Base-by-base conservation (phyloP, 2,113 vertebrate species). In the Epinephelus fuscoguttatus region DNA sequence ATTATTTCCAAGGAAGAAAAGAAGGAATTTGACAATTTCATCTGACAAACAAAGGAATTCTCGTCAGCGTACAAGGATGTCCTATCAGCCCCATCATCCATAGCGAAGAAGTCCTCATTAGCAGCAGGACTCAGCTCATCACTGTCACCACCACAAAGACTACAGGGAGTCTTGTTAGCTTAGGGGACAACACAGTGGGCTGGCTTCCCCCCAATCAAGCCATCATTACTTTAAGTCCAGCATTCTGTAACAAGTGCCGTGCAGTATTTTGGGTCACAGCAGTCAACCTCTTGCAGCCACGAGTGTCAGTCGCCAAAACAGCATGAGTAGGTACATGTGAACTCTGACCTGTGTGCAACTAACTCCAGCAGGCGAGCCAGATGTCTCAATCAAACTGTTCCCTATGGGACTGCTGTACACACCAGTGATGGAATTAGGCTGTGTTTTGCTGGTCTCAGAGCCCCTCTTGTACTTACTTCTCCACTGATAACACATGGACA, bases 41-140 rank as follows among this genome's bases (percentile, higher is more conserved):
- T 75, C 49, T 19, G 60, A 45, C 57, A 72, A 83, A 75, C 88
- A 89, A 92, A 92, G 84, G 63, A 83, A 78, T 70, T 33, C 66
- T 74, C 17, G 2, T 56, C 57, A 53, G 40, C 9, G 3, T 73
- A 70, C 81, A 84, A 84, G 87, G 59, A 85, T 70, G 72, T 86
- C 79, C 70, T 61, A 62, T 84, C 91, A 73, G 81, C n/a, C 27
- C 61, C 70, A 73, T 88, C 84, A 87, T 81, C 84, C 90, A 52
- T 71, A 56, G 82, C 45, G n/a, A 78, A 80, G 70, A 78, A 75
- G 27, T 80, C 78, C 88, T 94, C 91, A 92, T 94, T 94, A 92
- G 86, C 11, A 50, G 74, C 18, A 27, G 70, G 33, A 86, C 70
- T 91, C 62, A 9, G 79, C 84, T 90, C 86, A 72, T 94, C 89